These are phyloP conservation scores for Manacus vitellinus DNA, from an alignment of 2,113 vertebrate species.

Conservation along the genomic window DNA sequence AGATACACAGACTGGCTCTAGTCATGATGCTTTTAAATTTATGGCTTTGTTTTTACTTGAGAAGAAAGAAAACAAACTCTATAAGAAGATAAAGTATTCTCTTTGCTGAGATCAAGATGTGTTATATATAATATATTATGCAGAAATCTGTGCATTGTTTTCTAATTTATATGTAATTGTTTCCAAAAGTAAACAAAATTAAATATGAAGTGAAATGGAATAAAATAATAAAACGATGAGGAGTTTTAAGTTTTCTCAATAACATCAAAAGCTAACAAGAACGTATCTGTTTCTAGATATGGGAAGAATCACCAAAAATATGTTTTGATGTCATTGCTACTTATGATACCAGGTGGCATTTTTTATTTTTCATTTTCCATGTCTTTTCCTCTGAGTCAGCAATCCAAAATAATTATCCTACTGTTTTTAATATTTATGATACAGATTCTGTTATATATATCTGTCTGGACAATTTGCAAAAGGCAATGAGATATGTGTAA, in stretches of 20 bases:
- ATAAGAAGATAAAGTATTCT: neutral
- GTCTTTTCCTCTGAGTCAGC: neutral
- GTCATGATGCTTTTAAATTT: neutral
- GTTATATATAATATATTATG: neutral
- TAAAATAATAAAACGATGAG: neutral
- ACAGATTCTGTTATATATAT: neutral
- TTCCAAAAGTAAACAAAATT: neutral
- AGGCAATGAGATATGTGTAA: neutral
- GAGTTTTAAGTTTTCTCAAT: neutral
- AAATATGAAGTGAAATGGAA: neutral
- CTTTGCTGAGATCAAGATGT: neutral
- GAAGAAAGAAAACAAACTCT: neutral
- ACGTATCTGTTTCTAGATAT: neutral
- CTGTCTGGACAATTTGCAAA: neutral
- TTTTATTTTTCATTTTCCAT: neutral
- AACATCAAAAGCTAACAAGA: neutral
- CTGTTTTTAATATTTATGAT: neutral
- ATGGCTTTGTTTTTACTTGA: neutral
- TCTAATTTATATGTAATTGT: neutral
- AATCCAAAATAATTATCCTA: neutral
- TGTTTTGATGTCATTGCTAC: neutral
- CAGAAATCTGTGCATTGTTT: neutral
- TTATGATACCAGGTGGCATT: neutral
- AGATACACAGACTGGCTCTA: neutral
- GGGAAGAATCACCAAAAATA: neutral